Base-by-base conservation (phyloP, 2,113 vertebrate species). In the Zosterops hypoxanthus region DNA sequence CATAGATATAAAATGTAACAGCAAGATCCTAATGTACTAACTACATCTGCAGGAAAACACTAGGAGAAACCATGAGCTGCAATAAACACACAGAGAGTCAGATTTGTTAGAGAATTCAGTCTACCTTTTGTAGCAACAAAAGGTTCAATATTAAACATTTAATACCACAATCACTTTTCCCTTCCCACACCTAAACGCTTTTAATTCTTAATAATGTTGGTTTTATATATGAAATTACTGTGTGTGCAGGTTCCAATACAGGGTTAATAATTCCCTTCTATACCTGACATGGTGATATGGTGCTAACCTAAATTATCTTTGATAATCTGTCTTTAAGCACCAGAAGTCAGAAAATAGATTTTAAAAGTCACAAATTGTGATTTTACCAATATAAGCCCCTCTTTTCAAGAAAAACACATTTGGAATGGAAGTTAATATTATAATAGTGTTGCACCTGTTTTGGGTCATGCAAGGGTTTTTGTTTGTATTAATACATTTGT, bases 401-500 rank as follows among this genome's bases (percentile, higher is more conserved):
- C 86, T 96, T 83, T 89, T 94, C 9, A 59, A 85, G 77, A 94
- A 46, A 60, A 96, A 91, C 41, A 64, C 75, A 26, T 89, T 83
- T 85, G 71, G 59, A 61, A 64, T 80, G 41, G 82, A 71, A 61
- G 29, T 57, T 52, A 95, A 93, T 95, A 95, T 93, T 88, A 24
- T 60, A 59, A 18, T 70, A 85, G 64, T 82, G 79, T 85, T 80
- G 66, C 94, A 94, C 88, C 88, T 94, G 91, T 96, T 97, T 96
- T 39, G 39, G 88, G 55, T 95, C 97, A 88, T 83, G 53, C 64
- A 93, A 86, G 78, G 47, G 86, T 59, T 76, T 95, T 97, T 86
- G 53, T 92, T 96, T 96, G 72, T 86, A 88, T 91, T 95, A 94
- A 95, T 94, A 71, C 61, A 84, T 96, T 94, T 95, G 69, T 94